Evolutionary conservation across 2,113 vertebrate genomes (phyloP).

Genomic region (Cottus gobio): DNA sequence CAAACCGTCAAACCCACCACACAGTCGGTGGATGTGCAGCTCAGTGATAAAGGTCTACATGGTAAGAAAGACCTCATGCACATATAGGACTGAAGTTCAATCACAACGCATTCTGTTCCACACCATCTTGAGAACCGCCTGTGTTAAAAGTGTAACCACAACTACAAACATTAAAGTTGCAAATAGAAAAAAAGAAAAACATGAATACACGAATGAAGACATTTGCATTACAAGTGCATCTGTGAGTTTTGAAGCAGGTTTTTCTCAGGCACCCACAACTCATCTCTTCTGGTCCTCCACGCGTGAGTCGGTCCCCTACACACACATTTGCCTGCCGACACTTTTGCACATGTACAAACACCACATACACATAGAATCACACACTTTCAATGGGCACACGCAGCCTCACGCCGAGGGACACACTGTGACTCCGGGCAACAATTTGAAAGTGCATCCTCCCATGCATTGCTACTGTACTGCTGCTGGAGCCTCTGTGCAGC

Average conservation of each 20-base stretch:
- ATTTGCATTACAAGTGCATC: not conserved
- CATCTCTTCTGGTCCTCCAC: not conserved
- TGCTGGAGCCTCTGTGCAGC: slow-evolving; percentile 9
- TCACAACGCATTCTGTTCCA: not conserved
- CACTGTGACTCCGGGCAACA: slow-evolving; percentile 23
- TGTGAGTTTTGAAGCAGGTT: slow-evolving; percentile 2
- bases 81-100: not conserved
- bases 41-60: not conserved
- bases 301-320: not conserved
- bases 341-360: not conserved
- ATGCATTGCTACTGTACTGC: slow-evolving; percentile 2
- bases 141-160: not conserved
- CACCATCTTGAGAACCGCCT: not conserved
- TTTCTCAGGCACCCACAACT: not conserved
- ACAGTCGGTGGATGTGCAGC: not conserved
- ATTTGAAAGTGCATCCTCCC: slow-evolving; percentile 22
- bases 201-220: not conserved
- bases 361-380: not conserved
- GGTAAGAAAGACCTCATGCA: not conserved
- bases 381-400: not conserved
- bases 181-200: not conserved
- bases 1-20: not conserved
- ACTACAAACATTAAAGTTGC: not conserved
- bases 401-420: slow-evolving; percentile 10
- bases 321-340: not conserved